phyloP scores from a whole-genome alignment of 92 coral and sea anemone species.

The Parazoanthus atlanticus region DNA sequence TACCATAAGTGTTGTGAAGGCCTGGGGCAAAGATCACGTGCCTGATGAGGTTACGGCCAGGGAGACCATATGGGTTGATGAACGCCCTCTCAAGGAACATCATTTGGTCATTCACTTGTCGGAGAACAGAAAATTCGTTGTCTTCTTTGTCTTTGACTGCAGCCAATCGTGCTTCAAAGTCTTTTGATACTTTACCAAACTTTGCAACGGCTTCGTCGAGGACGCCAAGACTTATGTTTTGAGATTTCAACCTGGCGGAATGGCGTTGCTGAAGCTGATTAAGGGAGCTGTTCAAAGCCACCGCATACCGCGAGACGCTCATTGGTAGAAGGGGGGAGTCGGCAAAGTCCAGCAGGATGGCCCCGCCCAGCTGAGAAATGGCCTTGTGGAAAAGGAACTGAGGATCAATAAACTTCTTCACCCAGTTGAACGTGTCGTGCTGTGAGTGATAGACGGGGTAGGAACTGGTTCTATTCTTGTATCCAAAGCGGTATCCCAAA shows the following conservation, averaged over 20 bases:
- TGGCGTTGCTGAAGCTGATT: constrained; percentile 39
- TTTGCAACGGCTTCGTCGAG: constrained; percentile 46
- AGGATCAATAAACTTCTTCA: constrained; percentile 81
- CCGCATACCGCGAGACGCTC: constrained; percentile 55
- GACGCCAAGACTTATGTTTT: constrained; percentile 20
- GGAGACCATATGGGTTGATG: constrained; percentile 82
- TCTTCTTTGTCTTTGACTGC: constrained; percentile 39
- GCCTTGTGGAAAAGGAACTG: constrained; percentile 73
- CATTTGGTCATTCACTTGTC: constrained; percentile 86
- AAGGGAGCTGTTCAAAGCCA: constrained; percentile 62
- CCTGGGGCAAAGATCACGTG: constrained; percentile 93
- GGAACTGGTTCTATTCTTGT: constrained; percentile 50
- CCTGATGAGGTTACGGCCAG: constrained; percentile 65
- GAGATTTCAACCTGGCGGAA: constrained; percentile 18
- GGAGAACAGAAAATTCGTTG: constrained; percentile 64
- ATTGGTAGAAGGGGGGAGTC: constrained; percentile 80
- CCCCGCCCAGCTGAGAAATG: constrained; percentile 66
- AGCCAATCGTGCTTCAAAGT: constrained; percentile 39
- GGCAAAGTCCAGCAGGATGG: constrained; percentile 64
- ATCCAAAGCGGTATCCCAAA: constrained; percentile 61
- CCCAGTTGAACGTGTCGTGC: constrained; percentile 89
- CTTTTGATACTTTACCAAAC: constrained; percentile 39
- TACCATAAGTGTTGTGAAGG: constrained; percentile 74
- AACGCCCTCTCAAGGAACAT: constrained; percentile 90
- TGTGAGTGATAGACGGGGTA: constrained; percentile 96